Evolutionary conservation across 2,797 vertebrate genomes (phyloP).

Genomic region (Helostoma temminkii): DNA sequence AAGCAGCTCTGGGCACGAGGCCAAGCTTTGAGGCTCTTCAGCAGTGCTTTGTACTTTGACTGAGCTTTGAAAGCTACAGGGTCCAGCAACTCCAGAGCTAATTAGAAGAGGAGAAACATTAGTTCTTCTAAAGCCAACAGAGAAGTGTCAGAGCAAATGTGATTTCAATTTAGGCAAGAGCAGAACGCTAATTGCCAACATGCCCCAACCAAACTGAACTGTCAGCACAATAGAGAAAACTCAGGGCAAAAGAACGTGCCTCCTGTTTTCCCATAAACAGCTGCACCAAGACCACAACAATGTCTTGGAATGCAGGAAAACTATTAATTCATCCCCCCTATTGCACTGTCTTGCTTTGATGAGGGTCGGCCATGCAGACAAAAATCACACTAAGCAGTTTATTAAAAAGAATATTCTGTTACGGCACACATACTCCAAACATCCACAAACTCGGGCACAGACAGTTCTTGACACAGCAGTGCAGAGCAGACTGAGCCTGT

Average conservation of each 20-base stretch:
- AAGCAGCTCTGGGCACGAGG: conserved; percentile 24
- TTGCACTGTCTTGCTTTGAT: conserved; percentile 14
- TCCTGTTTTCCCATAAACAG: conserved; percentile 74
- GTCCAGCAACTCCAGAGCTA: conserved; percentile 39
- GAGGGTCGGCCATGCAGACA: conserved; percentile 36
- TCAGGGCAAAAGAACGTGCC: conserved; percentile 26
- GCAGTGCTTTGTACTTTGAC: conserved; percentile 30
- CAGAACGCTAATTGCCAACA: conserved; percentile 59
- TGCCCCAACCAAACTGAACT: conserved; percentile 41
- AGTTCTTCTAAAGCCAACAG: conserved; percentile 20
- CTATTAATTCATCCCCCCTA: conserved; percentile 33
- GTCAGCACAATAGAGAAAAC: conserved; percentile 61
- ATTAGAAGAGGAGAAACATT: conserved; percentile 57
- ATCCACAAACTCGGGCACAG: not conserved
- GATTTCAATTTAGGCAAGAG: conserved; percentile 58
- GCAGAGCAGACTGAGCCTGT: not conserved
- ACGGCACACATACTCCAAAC: not conserved
- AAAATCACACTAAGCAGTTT: conserved; percentile 46
- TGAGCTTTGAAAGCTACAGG: conserved; percentile 24
- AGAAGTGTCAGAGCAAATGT: conserved; percentile 47
- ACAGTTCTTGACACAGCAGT: not conserved
- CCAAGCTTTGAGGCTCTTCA: conserved; percentile 25
- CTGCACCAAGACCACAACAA: conserved; percentile 65
- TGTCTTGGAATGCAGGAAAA: conserved; percentile 38
- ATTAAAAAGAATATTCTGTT: conserved; percentile 21